Evolutionary conservation across 2,113 vertebrate species (phyloP), one percentile per base, ranked within the genome.

Genomic region (Regulus satrapa): DNA sequence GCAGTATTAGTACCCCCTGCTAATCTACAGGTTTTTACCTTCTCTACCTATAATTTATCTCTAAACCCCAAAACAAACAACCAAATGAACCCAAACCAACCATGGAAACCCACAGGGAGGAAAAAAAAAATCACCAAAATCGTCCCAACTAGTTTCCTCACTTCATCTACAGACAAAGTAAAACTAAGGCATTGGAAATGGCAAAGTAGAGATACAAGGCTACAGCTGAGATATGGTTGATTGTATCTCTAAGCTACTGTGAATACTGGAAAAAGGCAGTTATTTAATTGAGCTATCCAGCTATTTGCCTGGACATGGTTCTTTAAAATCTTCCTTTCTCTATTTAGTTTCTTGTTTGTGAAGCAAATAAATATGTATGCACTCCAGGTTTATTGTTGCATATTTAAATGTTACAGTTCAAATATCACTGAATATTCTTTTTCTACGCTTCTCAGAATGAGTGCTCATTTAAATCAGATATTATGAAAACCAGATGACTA

Each of bases 401-500:
- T 80, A 31, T 86, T 93, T 94, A 88, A 93, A 94, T 92, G 32
- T 11, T 71, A 82, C 49, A 45, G 63, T 75, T 93, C 43, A 87
- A 55, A 95, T 88, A 94, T 88, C 62, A 71, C 18, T 59, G 74
- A 85, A 94, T 82, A 62, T 88, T 95, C 83, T 95, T 85, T 92
- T 94, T 93, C 75, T 77, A 49, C 2, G 4, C 67, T 96, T 96
- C 79, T 85, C 49, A 68, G 94, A 85, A 93, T 63, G 49, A 85
- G 81, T 95, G 73, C 72, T 97, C 89, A 83, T 97, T 98, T 97
- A 96, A 97, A 97, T 97, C 94, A 97, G 92, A 92, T 95, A 94
- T 92, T 96, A 95, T 67, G 46, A 94, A 97, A 97, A 96, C 62
- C 31, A 68, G 78, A 95, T 95, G 96, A 95, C 97, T 99, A 99